Conservation (phyloP, 2,797 vertebrate genomes). For the Darevskia mixta region DNA sequence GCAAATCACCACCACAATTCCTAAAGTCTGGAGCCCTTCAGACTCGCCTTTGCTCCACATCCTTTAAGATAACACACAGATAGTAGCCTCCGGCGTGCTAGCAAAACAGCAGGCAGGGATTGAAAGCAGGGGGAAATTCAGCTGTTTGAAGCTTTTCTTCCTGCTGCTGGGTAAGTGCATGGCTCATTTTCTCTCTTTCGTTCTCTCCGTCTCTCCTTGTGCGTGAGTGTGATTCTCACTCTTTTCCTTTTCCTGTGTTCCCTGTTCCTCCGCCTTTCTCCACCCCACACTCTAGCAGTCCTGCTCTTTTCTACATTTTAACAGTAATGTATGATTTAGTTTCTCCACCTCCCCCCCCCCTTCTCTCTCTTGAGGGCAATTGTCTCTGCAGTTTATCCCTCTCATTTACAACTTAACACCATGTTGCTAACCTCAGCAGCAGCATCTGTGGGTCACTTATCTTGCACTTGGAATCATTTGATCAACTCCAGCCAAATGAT, state of each 20-base stretch:
- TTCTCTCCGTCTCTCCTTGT: constrained; percentile 8
- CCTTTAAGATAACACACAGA: constrained; percentile 38
- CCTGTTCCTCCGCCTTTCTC: not conserved
- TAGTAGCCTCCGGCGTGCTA: constrained; percentile 23
- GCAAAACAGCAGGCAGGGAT: constrained; percentile 48
- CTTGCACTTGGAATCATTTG: constrained; percentile 31
- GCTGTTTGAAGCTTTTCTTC: constrained; percentile 51
- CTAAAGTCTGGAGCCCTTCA: constrained; percentile 81
- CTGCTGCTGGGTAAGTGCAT: constrained; percentile 54
- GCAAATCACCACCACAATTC: constrained; percentile 81
- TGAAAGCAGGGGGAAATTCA: constrained; percentile 55
- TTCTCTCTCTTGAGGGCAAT: constrained; percentile 45
- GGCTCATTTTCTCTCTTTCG: constrained; percentile 58
- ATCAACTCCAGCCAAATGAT: not conserved
- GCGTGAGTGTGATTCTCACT: constrained; percentile 26
- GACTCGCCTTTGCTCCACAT: constrained; percentile 81
- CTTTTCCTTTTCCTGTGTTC: constrained; percentile 44
- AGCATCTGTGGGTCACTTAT: constrained; percentile 23
- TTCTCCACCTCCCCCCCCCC: constrained; percentile 22
- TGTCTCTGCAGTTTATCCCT: constrained; percentile 44
- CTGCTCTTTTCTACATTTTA: constrained; percentile 31
- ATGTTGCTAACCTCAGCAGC: constrained; percentile 39
- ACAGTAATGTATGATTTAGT: constrained; percentile 52
- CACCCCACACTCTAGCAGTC: not conserved
- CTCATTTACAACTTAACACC: constrained; percentile 39